Percentiles rank a stretch among this genome's conserved stretches.
These are phyloP conservation scores for Holcopasites calliopsidis DNA, from an alignment of 1,140 invertebrate genomes.

Conservation along the genomic window DNA sequence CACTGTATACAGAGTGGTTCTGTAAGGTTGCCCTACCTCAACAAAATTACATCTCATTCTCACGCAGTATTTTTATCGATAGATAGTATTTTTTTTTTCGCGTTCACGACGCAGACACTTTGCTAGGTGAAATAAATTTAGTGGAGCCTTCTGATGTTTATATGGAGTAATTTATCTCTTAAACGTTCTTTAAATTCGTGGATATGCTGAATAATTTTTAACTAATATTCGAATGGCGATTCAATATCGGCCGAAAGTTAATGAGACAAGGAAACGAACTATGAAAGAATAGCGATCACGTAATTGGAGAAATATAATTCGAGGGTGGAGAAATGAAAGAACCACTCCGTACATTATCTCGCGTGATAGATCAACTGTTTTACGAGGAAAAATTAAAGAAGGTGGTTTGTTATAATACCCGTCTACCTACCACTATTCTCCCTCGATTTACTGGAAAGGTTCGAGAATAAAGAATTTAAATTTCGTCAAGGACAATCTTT, in stretches of 20 bases:
- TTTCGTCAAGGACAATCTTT: conserved; percentile 67
- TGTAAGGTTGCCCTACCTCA: background rate
- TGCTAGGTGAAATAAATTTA: too few relatives aligned
- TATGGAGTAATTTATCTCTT: too few relatives aligned
- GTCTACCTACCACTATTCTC: conserved; percentile 79
- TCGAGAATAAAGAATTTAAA: conserved; percentile 76
- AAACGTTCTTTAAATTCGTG: too few relatives aligned
- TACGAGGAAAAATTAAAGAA: conserved; percentile 75
- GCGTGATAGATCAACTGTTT: conserved; percentile 73
- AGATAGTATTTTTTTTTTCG: background rate
- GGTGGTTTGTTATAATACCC: conserved; percentile 73
- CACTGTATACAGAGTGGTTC: conserved; percentile 50
- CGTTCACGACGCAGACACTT: too few relatives aligned
- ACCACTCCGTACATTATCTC: conserved; percentile 62
- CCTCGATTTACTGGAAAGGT: conserved; percentile 79
- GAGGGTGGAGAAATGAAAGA: background rate
- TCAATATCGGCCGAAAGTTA: too few relatives aligned
- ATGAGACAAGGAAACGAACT: too few relatives aligned
- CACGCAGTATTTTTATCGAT: too few relatives aligned
- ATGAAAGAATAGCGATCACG: too few relatives aligned
- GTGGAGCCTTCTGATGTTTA: too few relatives aligned
- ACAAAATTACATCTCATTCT: background rate
- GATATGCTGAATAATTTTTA: too few relatives aligned
- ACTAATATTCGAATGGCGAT: too few relatives aligned
- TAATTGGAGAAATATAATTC: background rate